Percentiles rank a stretch among this genome's conserved stretches.
These are phyloP conservation scores for Rattus rattus DNA, from an alignment of 2,113 vertebrate genomes.

Conservation along the genomic window DNA sequence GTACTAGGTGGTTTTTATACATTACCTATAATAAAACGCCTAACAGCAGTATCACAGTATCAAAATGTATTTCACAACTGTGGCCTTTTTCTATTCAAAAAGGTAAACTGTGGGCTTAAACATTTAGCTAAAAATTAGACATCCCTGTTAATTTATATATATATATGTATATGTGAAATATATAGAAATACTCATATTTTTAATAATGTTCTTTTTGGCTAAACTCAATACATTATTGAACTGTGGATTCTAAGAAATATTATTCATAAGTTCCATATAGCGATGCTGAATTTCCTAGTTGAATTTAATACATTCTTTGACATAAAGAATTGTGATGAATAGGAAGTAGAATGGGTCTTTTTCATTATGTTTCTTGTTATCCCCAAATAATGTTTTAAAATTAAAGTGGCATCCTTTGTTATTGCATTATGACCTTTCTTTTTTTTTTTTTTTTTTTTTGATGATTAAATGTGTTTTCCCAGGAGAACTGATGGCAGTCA, in stretches of 20 bases:
- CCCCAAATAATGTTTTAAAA: not conserved
- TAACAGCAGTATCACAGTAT: not conserved
- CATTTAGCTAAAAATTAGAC: not conserved
- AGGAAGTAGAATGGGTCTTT: not conserved
- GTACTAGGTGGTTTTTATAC: not conserved
- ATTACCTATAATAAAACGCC: not conserved
- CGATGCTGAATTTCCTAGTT: not conserved
- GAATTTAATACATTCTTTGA: not conserved
- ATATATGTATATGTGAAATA: not conserved
- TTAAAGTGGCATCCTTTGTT: not conserved
- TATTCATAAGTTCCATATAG: not conserved
- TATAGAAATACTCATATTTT: not conserved
- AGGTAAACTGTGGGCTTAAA: not conserved
- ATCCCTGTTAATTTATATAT: not conserved
- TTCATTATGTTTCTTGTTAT: not conserved
- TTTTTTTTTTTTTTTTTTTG: not conserved
- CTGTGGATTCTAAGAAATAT: not conserved
- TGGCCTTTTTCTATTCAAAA: not conserved
- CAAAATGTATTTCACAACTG: not conserved
- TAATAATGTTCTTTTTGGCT: not conserved
- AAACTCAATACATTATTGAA: not conserved
- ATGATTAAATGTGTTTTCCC: slow-evolving; percentile 21
- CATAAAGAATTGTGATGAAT: not conserved
- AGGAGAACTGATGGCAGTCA: not conserved
- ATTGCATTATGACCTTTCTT: slow-evolving; percentile 43